Conservation (phyloP, 1,140 invertebrate species). For the Procambarus clarkii region DNA sequence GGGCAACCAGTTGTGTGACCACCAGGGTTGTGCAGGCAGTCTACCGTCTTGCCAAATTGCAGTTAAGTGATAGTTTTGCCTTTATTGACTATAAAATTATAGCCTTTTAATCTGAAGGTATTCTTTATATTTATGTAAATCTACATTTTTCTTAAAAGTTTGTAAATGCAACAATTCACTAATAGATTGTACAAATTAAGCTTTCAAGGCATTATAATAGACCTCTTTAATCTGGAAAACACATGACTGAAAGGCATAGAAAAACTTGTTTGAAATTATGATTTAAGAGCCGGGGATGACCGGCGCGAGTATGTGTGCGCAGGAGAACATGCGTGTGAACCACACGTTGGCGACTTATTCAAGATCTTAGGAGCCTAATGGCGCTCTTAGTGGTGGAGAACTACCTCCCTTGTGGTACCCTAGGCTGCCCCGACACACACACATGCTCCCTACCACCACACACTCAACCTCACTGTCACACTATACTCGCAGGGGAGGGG, state of each 20-base stretch:
- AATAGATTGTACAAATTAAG: no score
- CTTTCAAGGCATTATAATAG: neutral
- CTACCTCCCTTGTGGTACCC: no score
- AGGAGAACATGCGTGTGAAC: neutral
- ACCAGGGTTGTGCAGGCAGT: neutral
- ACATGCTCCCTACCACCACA: no score
- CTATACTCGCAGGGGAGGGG: no score
- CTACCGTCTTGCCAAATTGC: neutral
- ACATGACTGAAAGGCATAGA: neutral
- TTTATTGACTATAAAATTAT: constrained; percentile 54
- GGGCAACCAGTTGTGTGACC: neutral
- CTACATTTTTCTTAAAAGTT: constrained; percentile 1
- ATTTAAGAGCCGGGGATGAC: constrained; percentile 21
- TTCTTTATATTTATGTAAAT: constrained; percentile 22
- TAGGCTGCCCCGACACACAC: no score
- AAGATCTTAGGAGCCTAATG: neutral
- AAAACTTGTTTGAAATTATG: constrained; percentile 31
- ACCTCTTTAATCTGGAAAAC: neutral
- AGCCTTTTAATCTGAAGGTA: neutral
- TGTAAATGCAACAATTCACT: neutral
- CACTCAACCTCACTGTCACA: no score
- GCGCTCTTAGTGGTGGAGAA: no score
- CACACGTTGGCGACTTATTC: neutral
- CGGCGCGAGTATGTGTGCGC: neutral
- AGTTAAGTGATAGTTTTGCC: constrained; percentile 29